A percentile compares a stretch with the other conserved stretches of the same genome.
Evolutionary conservation across 2,113 vertebrate genomes (phyloP).

Genomic region (Oncorhynchus keta): DNA sequence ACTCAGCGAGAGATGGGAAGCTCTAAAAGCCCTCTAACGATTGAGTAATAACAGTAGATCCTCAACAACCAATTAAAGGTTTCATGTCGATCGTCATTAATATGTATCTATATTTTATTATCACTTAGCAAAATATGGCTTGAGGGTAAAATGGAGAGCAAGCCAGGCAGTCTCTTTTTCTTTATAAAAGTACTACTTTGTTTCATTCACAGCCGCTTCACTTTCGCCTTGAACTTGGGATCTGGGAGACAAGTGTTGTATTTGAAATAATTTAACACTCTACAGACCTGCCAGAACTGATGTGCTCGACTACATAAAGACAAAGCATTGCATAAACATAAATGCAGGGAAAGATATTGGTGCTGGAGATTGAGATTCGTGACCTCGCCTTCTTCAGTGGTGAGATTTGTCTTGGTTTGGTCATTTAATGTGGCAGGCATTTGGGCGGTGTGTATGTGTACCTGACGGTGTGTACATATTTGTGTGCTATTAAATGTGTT

Average conservation of each 20-base stretch:
- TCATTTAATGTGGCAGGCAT: conserved; percentile 6
- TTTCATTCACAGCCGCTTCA: neutral
- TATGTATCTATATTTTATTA: no score
- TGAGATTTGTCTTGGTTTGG: neutral
- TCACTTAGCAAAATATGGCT: no score
- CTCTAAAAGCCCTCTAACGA: no score
- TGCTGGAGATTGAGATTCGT: neutral
- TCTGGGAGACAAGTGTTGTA: conserved; percentile 1
- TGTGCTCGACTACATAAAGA: neutral
- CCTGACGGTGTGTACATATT: neutral
- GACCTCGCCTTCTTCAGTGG: conserved; percentile 1
- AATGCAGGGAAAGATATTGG: conserved; percentile 1
- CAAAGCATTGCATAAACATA: neutral
- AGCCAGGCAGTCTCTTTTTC: no score
- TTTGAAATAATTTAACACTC: neutral
- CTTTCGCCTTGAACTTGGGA: neutral
- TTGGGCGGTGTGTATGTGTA: neutral
- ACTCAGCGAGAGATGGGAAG: no score
- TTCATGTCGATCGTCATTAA: no score
- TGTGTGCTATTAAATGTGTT: neutral
- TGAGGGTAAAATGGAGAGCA: no score
- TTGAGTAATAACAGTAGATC: no score
- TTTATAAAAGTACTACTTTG: neutral
- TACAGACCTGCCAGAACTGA: neutral
- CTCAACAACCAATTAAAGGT: no score